Base-by-base conservation (phyloP, 2,888 invertebrate species). In the Leptarthrus brevirostris region DNA sequence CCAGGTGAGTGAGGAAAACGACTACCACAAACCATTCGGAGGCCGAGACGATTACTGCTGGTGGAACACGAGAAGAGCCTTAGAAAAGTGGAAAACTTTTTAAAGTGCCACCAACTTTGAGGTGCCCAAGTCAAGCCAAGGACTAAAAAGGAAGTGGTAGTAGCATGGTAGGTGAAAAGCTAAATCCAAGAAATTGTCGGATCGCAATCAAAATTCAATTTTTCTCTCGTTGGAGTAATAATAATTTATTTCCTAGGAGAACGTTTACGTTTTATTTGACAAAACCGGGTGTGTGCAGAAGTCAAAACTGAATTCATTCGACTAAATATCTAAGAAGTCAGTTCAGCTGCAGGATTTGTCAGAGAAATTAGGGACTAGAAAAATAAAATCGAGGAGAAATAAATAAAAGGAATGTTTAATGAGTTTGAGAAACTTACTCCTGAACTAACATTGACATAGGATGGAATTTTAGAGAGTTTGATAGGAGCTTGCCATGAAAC, bases 131-230 rank as follows among this genome's bases (percentile, higher is more conserved):
- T 16, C 3, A 30, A 5, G 36, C 8, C 14, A 40, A n/a, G n/a
- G 10, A 44, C 24, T 20, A n/a, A 20, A 22, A 24, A 12, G 16
- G 64, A 14, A 22, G 16, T n/a, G n/a, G n/a, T n/a, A n/a, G n/a
- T n/a, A n/a, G n/a, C n/a, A n/a, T n/a, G n/a, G n/a, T n/a, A 12
- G 24, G 20, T 64, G 44, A 47, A 64, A 64, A 20, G 22, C 22
- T n/a, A 64, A 64, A 44, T 44, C 44, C 22, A 44, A 40, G 44
- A 44, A 64, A 64, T 64, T 64, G 64, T 64, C 44, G 64, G 40
- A 64, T 47, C 64, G 64, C 64, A 64, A 64, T 64, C 64, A 64
- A 64, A 64, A 64, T 64, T 64, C 64, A 64, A 64, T 64, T 64
- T 64, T 64, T 64, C 64, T 36, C 44, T 44, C 64, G 26, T 36